Evolutionary conservation across 1,140 invertebrate genomes (phyloP), one percentile per base, ranked within the genome.

Genomic region (Artemia franciscana): DNA sequence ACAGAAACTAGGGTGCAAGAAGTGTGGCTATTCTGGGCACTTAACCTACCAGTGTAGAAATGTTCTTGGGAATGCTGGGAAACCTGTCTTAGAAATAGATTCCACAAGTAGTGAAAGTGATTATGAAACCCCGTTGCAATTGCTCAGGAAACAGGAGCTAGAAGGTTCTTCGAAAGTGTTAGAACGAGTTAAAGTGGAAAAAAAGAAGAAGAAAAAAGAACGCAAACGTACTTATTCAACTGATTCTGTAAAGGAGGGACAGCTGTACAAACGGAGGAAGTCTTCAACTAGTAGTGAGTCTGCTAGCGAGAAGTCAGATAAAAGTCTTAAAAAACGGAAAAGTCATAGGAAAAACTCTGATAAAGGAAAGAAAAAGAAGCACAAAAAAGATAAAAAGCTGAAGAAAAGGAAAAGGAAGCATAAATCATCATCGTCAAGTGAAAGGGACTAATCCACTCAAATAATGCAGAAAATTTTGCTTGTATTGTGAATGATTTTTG

Each of bases 31-130:
- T 73, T 83, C 88, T 63, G 93, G 93, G 26, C 93, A 97, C 74
- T 78, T 97, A 67, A 95, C 92, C 15, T 96, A 86, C 74, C 91
- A 97, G 72, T 97, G 92, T 73, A 75, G 91, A 68, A 97, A 97
- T 73, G 95, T 92, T 79, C 82, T 90, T 65, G 84, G 85, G 67
- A 82, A 82, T 4, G 74, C 75, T 61, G 61, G n/a, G 71, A 91
- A 94, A 70, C 88, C 94, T 66, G 84, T 95, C 2, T 72, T 96
- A 62, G 92, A 97, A 74, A 88, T 96, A 2, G 92, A 89, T 68
- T 93, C 89, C 68, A 97, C 92, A 15, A 94, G 90, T 67, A 93
- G 89, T 65, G 87, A 91, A 66, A 86, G 87, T 24, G 80, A 87
- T 62, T 83, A 91, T 63, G 73, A 81, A 1, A 91, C 88, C 3